phyloP scores from a whole-genome alignment of 1,140 invertebrate species.

The Megathymus violae region DNA sequence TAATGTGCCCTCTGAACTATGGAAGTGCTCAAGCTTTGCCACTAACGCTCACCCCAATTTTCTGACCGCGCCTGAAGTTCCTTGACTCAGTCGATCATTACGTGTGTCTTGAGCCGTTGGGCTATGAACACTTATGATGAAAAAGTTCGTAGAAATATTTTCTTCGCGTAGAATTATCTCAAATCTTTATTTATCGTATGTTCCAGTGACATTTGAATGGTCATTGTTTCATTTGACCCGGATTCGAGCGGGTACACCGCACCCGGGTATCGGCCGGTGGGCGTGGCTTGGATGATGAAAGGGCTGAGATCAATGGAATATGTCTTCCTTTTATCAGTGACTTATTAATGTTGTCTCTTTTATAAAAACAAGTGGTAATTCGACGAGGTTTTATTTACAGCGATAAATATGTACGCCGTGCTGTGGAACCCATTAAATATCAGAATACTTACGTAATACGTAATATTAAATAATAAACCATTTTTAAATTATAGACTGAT shows the following conservation, averaged over 20 bases:
- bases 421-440: no score
- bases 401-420: no score
- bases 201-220: constrained; percentile 18
- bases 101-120: background rate
- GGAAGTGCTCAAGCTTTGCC: no score
- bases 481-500: no score
- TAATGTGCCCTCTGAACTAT: no score
- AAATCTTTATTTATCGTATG: constrained; percentile 1
- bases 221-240: constrained; percentile 46
- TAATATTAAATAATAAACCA: no score
- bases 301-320: constrained; percentile 18
- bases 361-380: no score
- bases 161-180: background rate
- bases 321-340: constrained; percentile 3
- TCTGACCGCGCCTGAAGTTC: background rate
- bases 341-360: background rate
- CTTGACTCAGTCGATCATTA: background rate
- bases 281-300: constrained; percentile 47
- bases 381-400: no score
- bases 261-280: constrained; percentile 45
- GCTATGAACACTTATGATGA: no score
- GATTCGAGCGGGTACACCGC: constrained; percentile 52
- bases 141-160: background rate
- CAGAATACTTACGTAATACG: no score
- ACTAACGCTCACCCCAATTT: no score